phyloP scores from a whole-genome alignment of 2,797 vertebrate genomes.

The Spheniscus humboldti region DNA sequence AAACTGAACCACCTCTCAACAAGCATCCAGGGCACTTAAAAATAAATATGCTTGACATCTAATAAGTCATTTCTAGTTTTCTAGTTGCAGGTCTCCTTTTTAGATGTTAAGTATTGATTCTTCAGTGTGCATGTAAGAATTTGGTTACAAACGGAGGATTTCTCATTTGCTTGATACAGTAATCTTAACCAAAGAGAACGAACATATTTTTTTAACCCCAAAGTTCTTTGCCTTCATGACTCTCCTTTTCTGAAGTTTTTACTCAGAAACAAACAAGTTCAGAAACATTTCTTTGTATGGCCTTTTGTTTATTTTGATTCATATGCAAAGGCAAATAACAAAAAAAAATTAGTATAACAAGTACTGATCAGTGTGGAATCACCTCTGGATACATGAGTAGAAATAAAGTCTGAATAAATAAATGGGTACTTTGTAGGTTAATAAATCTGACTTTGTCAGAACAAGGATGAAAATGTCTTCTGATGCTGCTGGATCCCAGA shows the following conservation, averaged over 20 bases:
- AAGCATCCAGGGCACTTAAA: background rate
- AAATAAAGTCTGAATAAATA: background rate
- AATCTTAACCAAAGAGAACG: background rate
- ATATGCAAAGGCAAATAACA: background rate
- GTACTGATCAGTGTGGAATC: background rate
- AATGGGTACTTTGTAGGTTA: background rate
- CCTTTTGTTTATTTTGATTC: background rate
- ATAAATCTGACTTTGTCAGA: background rate
- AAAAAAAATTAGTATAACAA: background rate
- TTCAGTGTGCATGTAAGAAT: background rate
- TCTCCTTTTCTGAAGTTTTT: background rate
- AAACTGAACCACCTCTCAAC: background rate
- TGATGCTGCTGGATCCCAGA: background rate
- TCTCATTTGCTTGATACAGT: background rate
- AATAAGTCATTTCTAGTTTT: background rate
- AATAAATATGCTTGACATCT: background rate
- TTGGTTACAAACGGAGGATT: background rate
- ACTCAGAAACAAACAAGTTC: background rate
- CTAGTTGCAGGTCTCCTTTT: background rate
- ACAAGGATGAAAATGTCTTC: background rate
- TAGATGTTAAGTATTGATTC: background rate
- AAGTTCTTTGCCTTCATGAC: background rate
- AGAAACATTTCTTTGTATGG: background rate
- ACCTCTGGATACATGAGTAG: background rate
- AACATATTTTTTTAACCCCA: background rate